Base-by-base conservation (phyloP, 2,113 vertebrate genomes). In the Xiphophorus maculatus region DNA sequence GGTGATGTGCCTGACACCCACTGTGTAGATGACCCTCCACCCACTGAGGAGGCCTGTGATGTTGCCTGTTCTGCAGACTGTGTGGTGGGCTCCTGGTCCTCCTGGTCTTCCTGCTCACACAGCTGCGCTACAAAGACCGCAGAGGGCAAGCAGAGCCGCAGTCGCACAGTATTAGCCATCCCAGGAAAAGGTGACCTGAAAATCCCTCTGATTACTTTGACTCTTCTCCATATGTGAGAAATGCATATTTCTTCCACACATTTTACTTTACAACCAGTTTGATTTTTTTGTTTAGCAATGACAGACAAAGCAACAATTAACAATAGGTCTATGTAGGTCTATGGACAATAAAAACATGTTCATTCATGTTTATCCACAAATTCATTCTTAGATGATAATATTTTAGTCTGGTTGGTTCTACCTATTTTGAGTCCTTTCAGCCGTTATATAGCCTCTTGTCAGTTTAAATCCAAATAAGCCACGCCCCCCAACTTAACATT, bases 31-130 rank as follows among this genome's bases (percentile, higher is more conserved):
- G 73, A 89, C 2, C 91, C 92, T 22, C 95, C 84, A 11, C 86
- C 94, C 14, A 80, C 91, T 37, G 79, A 82, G 60, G 88, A 85
- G 68, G 7, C 89, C 32, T 99, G 98, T 79, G 95, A 96, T 76
- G 92, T 97, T 71, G 91, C 96, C 0, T 99, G 98, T 86, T 89
- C 94, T 0, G 90, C 89, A 74, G 98, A 98, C 79, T 99, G 98
- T 66, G 96, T 97, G 37, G 72, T 97, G 25, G 94, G 94, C 0
- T 90, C 96, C 71, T 99, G 98, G 98, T 96, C 96, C 0, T 58
- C 64, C 0, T 99, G 98, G 98, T 97, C 97, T 1, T 33, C 91
- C 0, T 99, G 98, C 85, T 98, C 98, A 60, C 96, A 96, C 75
- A 96, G 96, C 62, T 99, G 98, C 80, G 95, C 96, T 79, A 93